Percentiles rank a stretch among this genome's conserved stretches.
These are phyloP conservation scores for Anhinga anhinga DNA, from an alignment of 2,113 vertebrate species.

Conservation along the genomic window DNA sequence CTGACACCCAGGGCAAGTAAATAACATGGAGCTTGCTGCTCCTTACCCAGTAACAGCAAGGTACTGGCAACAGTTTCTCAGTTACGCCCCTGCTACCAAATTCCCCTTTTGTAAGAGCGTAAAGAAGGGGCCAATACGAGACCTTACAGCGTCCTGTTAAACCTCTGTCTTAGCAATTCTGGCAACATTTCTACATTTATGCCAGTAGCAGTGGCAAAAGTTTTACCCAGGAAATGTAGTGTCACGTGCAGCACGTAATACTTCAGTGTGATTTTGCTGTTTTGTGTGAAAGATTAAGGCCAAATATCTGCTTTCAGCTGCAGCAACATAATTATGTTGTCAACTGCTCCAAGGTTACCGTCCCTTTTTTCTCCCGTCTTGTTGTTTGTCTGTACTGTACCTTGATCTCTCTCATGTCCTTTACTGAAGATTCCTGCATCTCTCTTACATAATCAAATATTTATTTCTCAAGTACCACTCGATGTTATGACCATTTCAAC, in stretches of 20 bases:
- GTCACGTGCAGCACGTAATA: rapidly evolving
- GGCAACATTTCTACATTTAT: neutral
- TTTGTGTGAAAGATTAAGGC: neutral
- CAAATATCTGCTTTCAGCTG: neutral
- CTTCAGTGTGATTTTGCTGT: neutral
- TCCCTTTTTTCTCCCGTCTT: neutral
- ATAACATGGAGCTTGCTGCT: neutral
- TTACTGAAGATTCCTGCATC: neutral
- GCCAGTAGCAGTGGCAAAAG: neutral
- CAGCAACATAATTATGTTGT: neutral
- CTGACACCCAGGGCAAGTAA: neutral
- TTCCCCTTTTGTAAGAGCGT: neutral
- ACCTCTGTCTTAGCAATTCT: neutral
- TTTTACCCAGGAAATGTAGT: neutral
- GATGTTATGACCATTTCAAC: neutral
- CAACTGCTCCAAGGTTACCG: neutral
- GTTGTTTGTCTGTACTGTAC: neutral
- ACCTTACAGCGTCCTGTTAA: neutral
- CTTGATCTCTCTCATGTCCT: neutral
- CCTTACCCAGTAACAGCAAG: neutral
- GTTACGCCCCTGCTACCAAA: neutral
- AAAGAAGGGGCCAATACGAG: neutral
- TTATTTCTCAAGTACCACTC: neutral
- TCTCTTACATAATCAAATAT: neutral
- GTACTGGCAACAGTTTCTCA: neutral